These are phyloP conservation scores for Strongylocentrotus purpuratus DNA, from an alignment of 35 echinoderm and acorn worm genomes.

Conservation along the genomic window DNA sequence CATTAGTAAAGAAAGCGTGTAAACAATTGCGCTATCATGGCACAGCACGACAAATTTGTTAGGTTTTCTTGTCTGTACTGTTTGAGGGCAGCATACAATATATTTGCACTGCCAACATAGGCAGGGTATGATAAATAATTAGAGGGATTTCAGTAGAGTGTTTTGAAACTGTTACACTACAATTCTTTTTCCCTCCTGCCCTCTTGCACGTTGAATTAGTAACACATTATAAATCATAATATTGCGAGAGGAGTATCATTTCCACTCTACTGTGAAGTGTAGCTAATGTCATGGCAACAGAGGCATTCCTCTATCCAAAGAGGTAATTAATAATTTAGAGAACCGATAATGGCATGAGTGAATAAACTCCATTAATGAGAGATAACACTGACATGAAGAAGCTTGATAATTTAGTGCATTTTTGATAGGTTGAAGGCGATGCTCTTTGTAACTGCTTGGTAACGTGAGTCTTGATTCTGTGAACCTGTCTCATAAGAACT, in stretches of 20 bases:
- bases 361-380: not conserved
- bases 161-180: not conserved
- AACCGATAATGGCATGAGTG: not conserved
- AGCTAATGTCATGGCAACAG: not conserved
- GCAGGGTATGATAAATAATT: not conserved
- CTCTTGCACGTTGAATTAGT: not conserved
- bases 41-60: not conserved
- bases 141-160: not conserved
- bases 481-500: too few species aligned
- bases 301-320: not conserved
- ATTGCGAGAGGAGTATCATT: not conserved
- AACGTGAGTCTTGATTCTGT: not conserved
- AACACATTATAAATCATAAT: not conserved
- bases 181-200: not conserved
- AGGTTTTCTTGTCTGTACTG: not conserved
- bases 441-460: not conserved
- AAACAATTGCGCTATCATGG: not conserved
- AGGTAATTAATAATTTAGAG: not conserved
- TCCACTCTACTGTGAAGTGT: not conserved
- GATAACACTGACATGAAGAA: not conserved
- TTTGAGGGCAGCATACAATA: not conserved
- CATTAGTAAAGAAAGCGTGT: too few species aligned
- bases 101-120: not conserved
- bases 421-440: not conserved
- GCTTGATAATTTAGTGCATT: not conserved